Base-by-base conservation (phyloP, 2,113 vertebrate species). In the Seriola dumerili region DNA sequence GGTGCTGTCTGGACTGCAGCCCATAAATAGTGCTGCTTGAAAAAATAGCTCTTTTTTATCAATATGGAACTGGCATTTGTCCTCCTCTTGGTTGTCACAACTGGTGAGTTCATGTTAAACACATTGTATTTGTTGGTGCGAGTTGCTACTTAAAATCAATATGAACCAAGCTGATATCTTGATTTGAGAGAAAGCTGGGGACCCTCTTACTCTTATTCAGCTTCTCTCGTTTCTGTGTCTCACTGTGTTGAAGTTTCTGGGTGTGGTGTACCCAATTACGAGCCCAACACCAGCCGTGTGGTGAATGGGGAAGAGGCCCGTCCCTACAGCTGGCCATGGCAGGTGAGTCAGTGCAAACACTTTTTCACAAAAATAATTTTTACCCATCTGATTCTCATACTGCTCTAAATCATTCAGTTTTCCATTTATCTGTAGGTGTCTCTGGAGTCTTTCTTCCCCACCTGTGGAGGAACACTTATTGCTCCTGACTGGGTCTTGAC, bases 241-340 rank as follows among this genome's bases (percentile, higher is more conserved):
- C 29, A 65, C 21, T 70, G 50, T 80, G 29, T 77, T 61, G 2
- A 16, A 93, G 94, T 75, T 40, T 87, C 69, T 78, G 90, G 90
- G 17, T 95, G 93, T 76, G 91, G 94, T 17, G 74, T 58, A 1
- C 87, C 93, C 57, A 85, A 29, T 57, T 65, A 85, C 66, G 50
- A 29, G 4, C 86, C 92, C 11, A 29, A 61, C 76, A 82, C 76
- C 16, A 50, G 36, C 58, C 77, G 84, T 3, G 93, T 94, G 73
- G 93, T 95, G 40, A 90, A 92, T 2, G 93, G 93, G 1, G 76
- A 88, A 8, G 90, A 94, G 42, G 93, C 91, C 40, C 84, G 69
- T 10, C 92, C 91, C 1, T 86, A 92, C 81, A 95, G 93, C 71
- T 95, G 93, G 93, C 93, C 94, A 32, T 94, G 93, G 94, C 93